Evolutionary conservation across 2,113 vertebrate species (phyloP).

Genomic region (Python bivittatus): DNA sequence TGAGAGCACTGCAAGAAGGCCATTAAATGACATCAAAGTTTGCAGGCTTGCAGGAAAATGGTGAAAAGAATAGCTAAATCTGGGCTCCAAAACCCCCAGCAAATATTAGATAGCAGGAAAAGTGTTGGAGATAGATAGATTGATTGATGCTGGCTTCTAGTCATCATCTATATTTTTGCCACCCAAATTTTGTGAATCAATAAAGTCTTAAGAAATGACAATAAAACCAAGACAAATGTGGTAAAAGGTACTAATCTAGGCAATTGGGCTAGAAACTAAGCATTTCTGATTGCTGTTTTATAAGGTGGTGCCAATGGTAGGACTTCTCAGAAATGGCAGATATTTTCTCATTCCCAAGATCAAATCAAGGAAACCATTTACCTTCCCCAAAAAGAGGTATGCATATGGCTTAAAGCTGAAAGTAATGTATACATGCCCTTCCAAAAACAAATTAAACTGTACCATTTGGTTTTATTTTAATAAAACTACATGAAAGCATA

Average conservation of each 20-base stretch:
- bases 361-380: neutral
- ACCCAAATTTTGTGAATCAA: neutral
- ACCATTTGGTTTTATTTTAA: neutral
- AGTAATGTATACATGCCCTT: neutral
- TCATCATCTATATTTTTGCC: neutral
- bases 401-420: neutral
- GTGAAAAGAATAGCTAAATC: neutral
- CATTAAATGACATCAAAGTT: neutral
- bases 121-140: neutral
- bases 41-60: neutral
- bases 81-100: neutral
- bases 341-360: neutral
- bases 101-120: neutral
- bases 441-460: neutral
- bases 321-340: neutral
- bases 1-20: neutral
- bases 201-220: neutral
- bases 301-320: neutral
- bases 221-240: neutral
- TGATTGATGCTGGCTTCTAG: neutral
- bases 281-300: neutral
- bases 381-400: neutral
- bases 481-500: too few relatives aligned
- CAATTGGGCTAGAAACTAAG: neutral
- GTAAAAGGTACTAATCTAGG: neutral